Base-by-base conservation (phyloP, 2,888 invertebrate species). In the Chrysomela aeneicollis region DNA sequence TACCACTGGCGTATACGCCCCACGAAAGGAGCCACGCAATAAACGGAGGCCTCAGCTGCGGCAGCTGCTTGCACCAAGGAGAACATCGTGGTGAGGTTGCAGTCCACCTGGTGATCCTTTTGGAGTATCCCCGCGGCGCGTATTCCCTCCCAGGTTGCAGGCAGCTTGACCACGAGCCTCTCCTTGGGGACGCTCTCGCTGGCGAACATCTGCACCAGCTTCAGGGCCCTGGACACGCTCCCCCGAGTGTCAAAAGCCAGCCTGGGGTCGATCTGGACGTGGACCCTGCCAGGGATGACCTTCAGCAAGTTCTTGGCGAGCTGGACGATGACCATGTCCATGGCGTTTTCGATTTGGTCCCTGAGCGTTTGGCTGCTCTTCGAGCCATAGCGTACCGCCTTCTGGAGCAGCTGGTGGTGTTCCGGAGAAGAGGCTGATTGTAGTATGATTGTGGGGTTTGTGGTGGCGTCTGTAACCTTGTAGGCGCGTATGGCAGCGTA, bases 61-160 rank as follows among this genome's bases (percentile, higher is more conserved):
- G 98, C 98, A 42, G 98, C 94, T 2, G 98, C 98, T 87, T 98
- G 99, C 58, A 92, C 90, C 80, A 98, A 91, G 35, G 94, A 95
- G 83, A 99, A 99, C 59, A 99, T 84, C 62, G 99, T 86, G 0
- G 99, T 99, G 82, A 99, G 86, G 85, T 99, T 99, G 84, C 98
- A 99, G 79, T 99, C 98, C 68, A 99, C 94, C 55, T 93, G 93
- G 82, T 97, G 89, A 75, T 95, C 88, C 75, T 92, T 89, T 83
- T 99, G 98, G 74, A 98, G 82, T 76, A 92, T 90, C 81, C 94
- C 93, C 18, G 97, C 99, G 32, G 98, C 98, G 85, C 98, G 94
- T 71, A 99, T 97, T 21, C 99, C 98, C 85, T 99, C 99, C 99
- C 99, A 99, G 0, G 99, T 98, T 0, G 98, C 95, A 0, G 98